Conservation (phyloP, 2,113 vertebrate species). For the Pygoscelis antarcticus region DNA sequence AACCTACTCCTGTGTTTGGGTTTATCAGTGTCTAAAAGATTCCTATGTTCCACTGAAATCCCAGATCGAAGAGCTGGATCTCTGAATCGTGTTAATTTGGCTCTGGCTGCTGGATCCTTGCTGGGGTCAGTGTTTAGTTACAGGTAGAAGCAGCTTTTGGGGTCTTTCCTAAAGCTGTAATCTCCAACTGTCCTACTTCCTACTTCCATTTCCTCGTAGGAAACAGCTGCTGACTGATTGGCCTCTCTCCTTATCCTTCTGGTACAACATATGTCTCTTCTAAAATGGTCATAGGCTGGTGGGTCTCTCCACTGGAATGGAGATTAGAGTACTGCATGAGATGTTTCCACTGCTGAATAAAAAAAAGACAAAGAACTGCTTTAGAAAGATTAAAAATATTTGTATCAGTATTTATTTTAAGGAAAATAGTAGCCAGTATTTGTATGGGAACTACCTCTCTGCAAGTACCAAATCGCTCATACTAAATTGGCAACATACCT, state of each 20-base stretch:
- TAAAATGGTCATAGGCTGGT: not conserved
- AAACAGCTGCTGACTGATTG: not conserved
- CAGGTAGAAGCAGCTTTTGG: not conserved
- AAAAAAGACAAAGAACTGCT: not conserved
- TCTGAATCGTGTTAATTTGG: not conserved
- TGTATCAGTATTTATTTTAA: not conserved
- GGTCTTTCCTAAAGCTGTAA: not conserved
- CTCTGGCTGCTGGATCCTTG: not conserved
- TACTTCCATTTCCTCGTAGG: not conserved
- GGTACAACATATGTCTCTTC: not conserved
- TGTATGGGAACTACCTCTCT: not conserved
- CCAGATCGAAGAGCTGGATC: not conserved
- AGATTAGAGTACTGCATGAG: not conserved
- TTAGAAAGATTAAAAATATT: not conserved
- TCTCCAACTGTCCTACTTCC: not conserved
- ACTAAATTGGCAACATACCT: not conserved
- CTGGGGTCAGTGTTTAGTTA: not conserved
- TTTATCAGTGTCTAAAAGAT: not conserved
- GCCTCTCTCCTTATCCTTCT: not conserved
- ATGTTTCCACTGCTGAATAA: not conserved
- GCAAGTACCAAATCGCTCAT: not conserved
- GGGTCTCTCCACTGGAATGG: not conserved
- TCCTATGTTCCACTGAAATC: not conserved
- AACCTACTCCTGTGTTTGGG: not conserved
- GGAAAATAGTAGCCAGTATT: not conserved